Base-by-base conservation (phyloP, 1,140 invertebrate species). In the Wiebesia pumilae region DNA sequence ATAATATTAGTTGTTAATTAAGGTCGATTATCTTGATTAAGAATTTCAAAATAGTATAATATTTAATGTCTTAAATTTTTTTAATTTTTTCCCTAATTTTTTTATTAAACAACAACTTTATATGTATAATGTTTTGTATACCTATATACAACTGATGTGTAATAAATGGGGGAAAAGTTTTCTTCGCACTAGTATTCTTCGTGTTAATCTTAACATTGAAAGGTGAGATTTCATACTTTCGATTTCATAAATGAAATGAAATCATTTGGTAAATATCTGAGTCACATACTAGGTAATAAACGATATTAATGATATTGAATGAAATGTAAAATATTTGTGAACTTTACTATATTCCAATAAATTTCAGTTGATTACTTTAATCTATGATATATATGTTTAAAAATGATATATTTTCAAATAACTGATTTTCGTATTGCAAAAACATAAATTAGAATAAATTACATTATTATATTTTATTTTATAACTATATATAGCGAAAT, bases 231-330 rank as follows among this genome's bases (percentile, higher is more conserved):
- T 21, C 24, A 62, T 62, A 27, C 21, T 62, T 62, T 62, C 3
- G 58, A 62, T 62, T 24, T 62, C 24, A 4, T 62, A 27, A 27
- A 62, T 62, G 58, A 10, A 62, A 62, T 62, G 27, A 62, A 62
- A 62, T 62, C 58, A 62, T 62, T 62, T 62, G 58, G 58, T 62
- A 62, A 62, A 27, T 62, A 62, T 62, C 58, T 62, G 58, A 62
- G 27, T 62, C 58, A 62, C 58, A 62, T 24, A 3, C 24, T 4
- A 62, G 2, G 24, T 62, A 27, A 62, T 62, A 27, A 62, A 62
- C 27, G 58, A 62, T 54, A 54, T 54, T 54, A 54, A 54, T 54
- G 7, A 54, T 54, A 16, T 19, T 19, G 51, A 54, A 21, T 2
- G 51, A 54, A 54, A 21, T 54, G 7, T 54, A 54, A 54, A 54